A percentile compares a stretch with the other conserved stretches of the same genome.
phyloP scores from a whole-genome alignment of 1,140 invertebrate species.

The Anastatus disparis region DNA sequence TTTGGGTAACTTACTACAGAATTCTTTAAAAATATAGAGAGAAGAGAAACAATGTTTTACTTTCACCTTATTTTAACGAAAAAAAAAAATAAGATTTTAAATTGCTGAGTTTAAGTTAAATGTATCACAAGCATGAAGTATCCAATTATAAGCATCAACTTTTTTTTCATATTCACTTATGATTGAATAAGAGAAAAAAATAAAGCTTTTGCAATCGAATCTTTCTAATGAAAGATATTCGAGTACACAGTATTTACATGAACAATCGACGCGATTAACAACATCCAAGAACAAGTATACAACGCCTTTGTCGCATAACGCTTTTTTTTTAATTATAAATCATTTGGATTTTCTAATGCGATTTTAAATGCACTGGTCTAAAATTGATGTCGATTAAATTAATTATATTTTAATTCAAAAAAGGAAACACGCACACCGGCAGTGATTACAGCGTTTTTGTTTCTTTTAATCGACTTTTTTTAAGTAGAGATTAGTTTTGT shows the following conservation, averaged over 20 bases:
- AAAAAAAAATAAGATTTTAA: too few relatives aligned
- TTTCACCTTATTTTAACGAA: too few relatives aligned
- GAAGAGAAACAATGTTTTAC: too few relatives aligned
- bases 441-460: not conserved
- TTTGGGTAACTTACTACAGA: too few relatives aligned
- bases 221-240: not conserved
- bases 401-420: slow-evolving; percentile 14
- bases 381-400: not conserved
- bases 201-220: not conserved
- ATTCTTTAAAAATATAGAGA: too few relatives aligned
- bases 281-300: not conserved
- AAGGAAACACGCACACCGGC: not conserved
- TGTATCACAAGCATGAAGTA: too few relatives aligned
- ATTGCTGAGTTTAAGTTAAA: too few relatives aligned
- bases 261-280: not conserved
- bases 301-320: not conserved
- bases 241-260: slow-evolving; percentile 27
- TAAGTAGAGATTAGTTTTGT: slow-evolving; percentile 2
- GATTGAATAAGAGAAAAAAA: not conserved
- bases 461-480: slow-evolving; percentile 5
- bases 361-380: slow-evolving; percentile 20
- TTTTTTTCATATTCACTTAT: too few relatives aligned
- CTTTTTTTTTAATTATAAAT: too few relatives aligned
- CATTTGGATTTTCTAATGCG: slow-evolving; percentile 13
- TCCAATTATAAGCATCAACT: too few relatives aligned